Percentiles rank a stretch among this genome's conserved stretches.
phyloP scores from a whole-genome alignment of 2,113 vertebrate genomes.

The Halcyon senegalensis region DNA sequence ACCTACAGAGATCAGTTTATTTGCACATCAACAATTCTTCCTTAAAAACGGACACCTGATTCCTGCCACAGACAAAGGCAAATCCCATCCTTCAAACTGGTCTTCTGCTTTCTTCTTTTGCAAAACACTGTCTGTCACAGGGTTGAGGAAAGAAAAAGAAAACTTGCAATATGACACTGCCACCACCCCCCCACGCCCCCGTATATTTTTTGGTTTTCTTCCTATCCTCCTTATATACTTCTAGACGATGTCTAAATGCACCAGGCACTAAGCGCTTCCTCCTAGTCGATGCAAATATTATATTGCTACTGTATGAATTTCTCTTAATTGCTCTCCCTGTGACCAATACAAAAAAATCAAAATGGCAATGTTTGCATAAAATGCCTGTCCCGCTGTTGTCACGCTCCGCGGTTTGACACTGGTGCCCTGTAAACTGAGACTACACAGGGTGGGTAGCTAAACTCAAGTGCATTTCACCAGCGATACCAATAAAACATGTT shows the following conservation, averaged over 20 bases:
- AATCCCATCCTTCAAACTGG: accelerated
- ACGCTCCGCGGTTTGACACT: background rate
- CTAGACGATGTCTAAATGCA: background rate
- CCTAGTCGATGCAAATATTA: background rate
- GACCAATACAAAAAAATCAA: background rate
- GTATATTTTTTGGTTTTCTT: background rate
- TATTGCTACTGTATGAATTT: background rate
- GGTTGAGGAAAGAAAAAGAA: accelerated
- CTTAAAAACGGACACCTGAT: accelerated
- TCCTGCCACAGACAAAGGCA: background rate
- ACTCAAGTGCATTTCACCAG: accelerated
- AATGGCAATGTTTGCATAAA: background rate
- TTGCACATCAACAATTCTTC: background rate
- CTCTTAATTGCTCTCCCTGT: background rate
- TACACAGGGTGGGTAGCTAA: accelerated
- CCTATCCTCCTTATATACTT: background rate
- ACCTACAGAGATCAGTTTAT: background rate
- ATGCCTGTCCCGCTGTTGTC: background rate
- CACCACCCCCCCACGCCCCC: too few relatives aligned
- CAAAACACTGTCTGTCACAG: background rate
- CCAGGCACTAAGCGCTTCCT: background rate
- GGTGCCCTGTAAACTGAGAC: background rate
- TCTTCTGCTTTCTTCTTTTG: background rate
- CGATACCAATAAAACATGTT: accelerated
- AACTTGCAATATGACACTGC: background rate